phyloP scores from a whole-genome alignment of 2,888 invertebrate species.

The Athrips mouffetella region DNA sequence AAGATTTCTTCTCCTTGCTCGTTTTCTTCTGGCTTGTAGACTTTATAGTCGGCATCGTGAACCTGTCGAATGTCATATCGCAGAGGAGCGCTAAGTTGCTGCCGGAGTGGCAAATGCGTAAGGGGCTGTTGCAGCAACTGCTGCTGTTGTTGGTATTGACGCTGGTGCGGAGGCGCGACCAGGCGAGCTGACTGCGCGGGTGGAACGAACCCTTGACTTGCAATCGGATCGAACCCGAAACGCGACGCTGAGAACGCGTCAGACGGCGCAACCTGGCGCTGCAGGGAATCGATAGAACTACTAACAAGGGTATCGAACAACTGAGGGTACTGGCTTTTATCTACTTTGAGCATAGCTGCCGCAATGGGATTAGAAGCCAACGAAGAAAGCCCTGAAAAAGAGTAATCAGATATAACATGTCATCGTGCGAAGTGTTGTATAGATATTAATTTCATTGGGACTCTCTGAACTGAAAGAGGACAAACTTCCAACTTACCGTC shows the following conservation, averaged over 20 bases:
- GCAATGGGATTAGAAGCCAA: slow-evolving; percentile 67
- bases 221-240: slow-evolving; percentile 72
- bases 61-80: slow-evolving; percentile 69
- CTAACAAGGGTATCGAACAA: slow-evolving; percentile 69
- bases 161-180: slow-evolving; percentile 44
- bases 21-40: slow-evolving; percentile 66
- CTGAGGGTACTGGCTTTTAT: slow-evolving; percentile 67
- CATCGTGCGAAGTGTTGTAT: too few relatives aligned
- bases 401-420: slow-evolving; percentile 18
- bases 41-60: slow-evolving; percentile 70
- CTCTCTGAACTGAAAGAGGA: not conserved
- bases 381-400: slow-evolving; percentile 65
- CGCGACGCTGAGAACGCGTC: slow-evolving; percentile 63
- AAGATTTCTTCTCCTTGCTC: slow-evolving; percentile 63
- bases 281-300: slow-evolving; percentile 70
- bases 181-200: slow-evolving; percentile 52
- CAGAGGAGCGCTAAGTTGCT: slow-evolving; percentile 48
- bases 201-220: slow-evolving; percentile 62
- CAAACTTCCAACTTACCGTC: slow-evolving; percentile 44
- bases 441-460: too few relatives aligned
- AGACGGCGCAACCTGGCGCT: slow-evolving; percentile 58
- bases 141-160: slow-evolving; percentile 7
- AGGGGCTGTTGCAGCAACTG: slow-evolving; percentile 20
- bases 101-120: slow-evolving; percentile 41
- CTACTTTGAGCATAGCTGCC: slow-evolving; percentile 63